phyloP scores from a whole-genome alignment of 2,113 vertebrate species.

The Amphiprion ocellaris region DNA sequence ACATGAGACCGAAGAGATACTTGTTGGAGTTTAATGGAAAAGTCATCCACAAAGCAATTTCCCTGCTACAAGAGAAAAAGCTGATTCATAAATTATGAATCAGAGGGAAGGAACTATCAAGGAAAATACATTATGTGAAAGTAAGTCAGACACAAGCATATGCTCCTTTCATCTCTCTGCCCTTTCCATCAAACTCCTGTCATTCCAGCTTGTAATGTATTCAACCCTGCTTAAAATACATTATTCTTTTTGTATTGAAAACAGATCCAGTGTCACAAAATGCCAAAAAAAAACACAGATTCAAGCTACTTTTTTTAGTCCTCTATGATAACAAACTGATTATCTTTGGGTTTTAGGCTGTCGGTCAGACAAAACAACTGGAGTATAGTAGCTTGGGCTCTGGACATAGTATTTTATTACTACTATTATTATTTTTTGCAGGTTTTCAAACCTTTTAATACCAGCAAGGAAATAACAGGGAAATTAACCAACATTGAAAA shows the following conservation, averaged over 20 bases:
- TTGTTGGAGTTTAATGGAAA: slow-evolving; percentile 52
- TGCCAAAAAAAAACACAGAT: background rate
- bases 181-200: background rate
- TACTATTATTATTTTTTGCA: no score
- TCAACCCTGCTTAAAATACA: background rate
- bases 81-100: slow-evolving; percentile 56
- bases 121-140: slow-evolving; percentile 27
- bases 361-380: no score
- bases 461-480: no score
- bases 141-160: background rate
- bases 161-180: background rate
- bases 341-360: no score
- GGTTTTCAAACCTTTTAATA: no score
- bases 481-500: no score
- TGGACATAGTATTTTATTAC: no score
- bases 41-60: slow-evolving; percentile 34
- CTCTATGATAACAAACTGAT: no score
- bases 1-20: background rate
- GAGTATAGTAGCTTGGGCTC: no score
- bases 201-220: background rate
- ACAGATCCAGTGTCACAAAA: background rate
- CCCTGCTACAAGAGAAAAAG: slow-evolving; percentile 15
- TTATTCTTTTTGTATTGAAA: background rate
- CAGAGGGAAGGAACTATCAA: slow-evolving; percentile 9
- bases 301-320: no score